phyloP scores from a whole-genome alignment of 2,888 invertebrate genomes.

The Dynastes tityus region DNA sequence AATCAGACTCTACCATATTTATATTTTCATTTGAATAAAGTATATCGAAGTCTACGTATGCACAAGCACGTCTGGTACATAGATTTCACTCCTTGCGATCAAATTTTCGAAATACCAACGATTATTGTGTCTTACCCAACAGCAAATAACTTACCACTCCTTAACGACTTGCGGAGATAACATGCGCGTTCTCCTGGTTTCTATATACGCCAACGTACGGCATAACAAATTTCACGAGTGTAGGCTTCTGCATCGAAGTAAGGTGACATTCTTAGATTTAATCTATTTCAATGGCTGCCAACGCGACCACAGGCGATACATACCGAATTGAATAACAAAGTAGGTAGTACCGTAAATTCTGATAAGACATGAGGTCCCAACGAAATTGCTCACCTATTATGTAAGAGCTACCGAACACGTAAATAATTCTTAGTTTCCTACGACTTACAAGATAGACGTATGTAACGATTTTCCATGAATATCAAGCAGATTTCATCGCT shows the following conservation, averaged over 20 bases:
- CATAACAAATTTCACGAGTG: constrained; percentile 2
- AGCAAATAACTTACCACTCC: constrained; percentile 10
- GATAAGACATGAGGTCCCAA: constrained; percentile 39
- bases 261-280: constrained; percentile 7
- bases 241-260: constrained; percentile 7
- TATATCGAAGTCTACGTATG: neutral
- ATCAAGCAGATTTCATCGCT: constrained; percentile 22
- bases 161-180: neutral
- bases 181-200: too few species aligned
- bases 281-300: constrained; percentile 1
- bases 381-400: constrained; percentile 47
- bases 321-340: constrained; percentile 45
- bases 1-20: neutral
- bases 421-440: constrained; percentile 38
- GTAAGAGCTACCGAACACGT: constrained; percentile 35
- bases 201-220: neutral
- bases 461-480: constrained; percentile 40
- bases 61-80: neutral
- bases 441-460: constrained; percentile 42
- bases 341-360: constrained; percentile 44
- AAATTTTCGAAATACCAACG: neutral
- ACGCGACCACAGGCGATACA: constrained; percentile 26
- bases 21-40: neutral
- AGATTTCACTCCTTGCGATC: constrained; percentile 12
- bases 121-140: neutral